Evolutionary conservation across 2,888 invertebrate species (phyloP).

Genomic region (Lochmaea capreae): DNA sequence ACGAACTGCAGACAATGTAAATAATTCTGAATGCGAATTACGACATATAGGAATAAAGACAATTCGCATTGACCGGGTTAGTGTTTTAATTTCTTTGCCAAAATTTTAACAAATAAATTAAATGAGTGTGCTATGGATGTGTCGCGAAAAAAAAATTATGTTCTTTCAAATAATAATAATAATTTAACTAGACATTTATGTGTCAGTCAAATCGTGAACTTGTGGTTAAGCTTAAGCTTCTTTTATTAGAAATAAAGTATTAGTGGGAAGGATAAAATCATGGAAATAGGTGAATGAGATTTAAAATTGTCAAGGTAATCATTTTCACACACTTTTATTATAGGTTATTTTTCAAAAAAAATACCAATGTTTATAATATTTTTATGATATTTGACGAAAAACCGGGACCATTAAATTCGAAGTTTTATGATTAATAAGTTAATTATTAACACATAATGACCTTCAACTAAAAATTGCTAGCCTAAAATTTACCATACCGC

Average conservation of each 20-base stretch:
- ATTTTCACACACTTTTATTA: too few species aligned
- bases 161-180: not conserved
- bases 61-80: constrained; percentile 9
- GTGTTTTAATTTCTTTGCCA: constrained; percentile 11
- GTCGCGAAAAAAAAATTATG: not conserved
- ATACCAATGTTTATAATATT: too few species aligned
- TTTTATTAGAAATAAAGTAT: not conserved
- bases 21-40: not conserved
- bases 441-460: too few species aligned
- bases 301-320: too few species aligned
- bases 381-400: too few species aligned
- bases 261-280: not conserved
- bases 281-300: not conserved
- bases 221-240: not conserved
- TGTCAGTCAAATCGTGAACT: not conserved
- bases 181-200: not conserved
- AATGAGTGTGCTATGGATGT: not conserved
- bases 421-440: too few species aligned
- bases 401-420: too few species aligned
- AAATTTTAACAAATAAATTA: not conserved
- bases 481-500: too few species aligned
- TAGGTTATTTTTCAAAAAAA: too few species aligned
- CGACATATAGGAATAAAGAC: not conserved
- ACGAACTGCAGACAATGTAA: not conserved
- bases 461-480: too few species aligned